phyloP scores from a whole-genome alignment of 2,888 invertebrate genomes.

The Iselma pallidipennis region DNA sequence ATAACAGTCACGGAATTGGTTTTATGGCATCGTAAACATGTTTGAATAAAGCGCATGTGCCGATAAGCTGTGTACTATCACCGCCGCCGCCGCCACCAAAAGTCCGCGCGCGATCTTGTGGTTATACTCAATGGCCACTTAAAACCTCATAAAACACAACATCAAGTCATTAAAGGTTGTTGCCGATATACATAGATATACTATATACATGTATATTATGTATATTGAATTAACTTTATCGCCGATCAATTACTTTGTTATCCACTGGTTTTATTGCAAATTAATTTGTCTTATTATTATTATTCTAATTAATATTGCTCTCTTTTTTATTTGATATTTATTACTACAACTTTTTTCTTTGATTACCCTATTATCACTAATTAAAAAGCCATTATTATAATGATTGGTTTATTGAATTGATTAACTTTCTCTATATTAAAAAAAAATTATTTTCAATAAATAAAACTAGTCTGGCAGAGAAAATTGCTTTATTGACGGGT shows the following conservation, averaged over 20 bases:
- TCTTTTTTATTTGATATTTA: neutral
- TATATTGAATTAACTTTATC: conserved; percentile 39
- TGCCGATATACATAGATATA: conserved; percentile 27
- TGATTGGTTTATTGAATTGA: neutral
- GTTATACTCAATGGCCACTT: conserved; percentile 45
- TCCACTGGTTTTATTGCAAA: conserved; percentile 35
- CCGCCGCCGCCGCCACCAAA: conserved; percentile 30
- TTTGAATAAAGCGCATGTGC: conserved; percentile 47
- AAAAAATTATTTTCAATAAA: too few species aligned
- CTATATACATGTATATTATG: too few species aligned
- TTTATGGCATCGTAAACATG: conserved; percentile 52
- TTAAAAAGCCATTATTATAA: neutral
- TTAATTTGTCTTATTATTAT: conserved; percentile 34
- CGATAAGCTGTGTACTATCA: conserved; percentile 28
- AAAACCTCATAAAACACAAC: conserved; percentile 44
- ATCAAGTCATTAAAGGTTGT: conserved; percentile 33
- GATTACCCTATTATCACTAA: neutral
- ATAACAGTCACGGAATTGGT: conserved; percentile 53
- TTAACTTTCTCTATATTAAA: too few species aligned
- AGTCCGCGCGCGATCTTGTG: conserved; percentile 35
- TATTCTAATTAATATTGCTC: neutral
- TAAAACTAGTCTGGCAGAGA: too few species aligned
- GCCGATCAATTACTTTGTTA: conserved; percentile 34
- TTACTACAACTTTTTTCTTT: neutral
- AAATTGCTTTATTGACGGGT: neutral